These are phyloP conservation scores for Vanacampus margaritifer DNA, from an alignment of 2,113 vertebrate species.

Conservation along the genomic window DNA sequence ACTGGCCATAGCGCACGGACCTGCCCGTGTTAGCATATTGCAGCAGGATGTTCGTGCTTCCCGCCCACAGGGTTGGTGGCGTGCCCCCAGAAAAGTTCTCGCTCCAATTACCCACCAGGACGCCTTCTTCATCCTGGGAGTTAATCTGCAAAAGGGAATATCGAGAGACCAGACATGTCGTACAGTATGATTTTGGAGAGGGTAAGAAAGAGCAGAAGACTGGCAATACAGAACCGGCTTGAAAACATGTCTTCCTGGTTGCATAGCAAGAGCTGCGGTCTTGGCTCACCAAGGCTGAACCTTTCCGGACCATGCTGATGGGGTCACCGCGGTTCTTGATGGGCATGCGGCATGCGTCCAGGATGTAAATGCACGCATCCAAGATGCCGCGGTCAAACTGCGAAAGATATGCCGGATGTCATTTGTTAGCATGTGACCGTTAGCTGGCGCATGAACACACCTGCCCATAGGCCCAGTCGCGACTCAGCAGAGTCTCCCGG, in stretches of 20 bases:
- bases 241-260: background rate
- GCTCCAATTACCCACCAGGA: conserved; percentile 86
- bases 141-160: conserved; percentile 75
- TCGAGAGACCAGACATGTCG: background rate
- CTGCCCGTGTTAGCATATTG: conserved; percentile 71
- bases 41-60: conserved; percentile 83
- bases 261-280: background rate
- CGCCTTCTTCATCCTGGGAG: conserved; percentile 82
- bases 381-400: conserved; percentile 85
- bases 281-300: conserved; percentile 82
- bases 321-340: conserved; percentile 77
- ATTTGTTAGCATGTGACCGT: background rate
- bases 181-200: background rate
- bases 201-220: too few species aligned
- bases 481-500: conserved; percentile 24
- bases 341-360: conserved; percentile 80
- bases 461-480: conserved; percentile 88
- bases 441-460: conserved; percentile 58
- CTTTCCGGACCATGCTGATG: conserved; percentile 79
- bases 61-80: conserved; percentile 84
- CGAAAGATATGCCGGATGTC: background rate
- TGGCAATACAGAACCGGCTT: too few species aligned
- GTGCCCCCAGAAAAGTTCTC: conserved; percentile 73
- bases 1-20: conserved; percentile 83
- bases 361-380: conserved; percentile 83